A percentile compares a stretch with the other conserved stretches of the same genome.
phyloP scores from a whole-genome alignment of 2,113 vertebrate genomes.

The Oncorhynchus tshawytscha region DNA sequence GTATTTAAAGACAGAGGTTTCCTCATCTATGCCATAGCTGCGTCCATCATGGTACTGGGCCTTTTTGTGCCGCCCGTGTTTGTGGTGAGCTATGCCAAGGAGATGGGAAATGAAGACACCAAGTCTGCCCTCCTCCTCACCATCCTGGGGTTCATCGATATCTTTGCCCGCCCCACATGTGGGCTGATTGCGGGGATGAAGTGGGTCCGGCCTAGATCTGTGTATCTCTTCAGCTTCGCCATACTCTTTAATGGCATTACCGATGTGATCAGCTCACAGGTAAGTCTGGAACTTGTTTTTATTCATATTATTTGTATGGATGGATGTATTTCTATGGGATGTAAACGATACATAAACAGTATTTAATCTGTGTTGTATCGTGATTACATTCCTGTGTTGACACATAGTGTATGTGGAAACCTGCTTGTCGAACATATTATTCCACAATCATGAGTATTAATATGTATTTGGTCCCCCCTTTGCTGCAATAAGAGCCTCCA shows the following conservation, averaged over 20 bases:
- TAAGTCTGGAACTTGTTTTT: conserved; percentile 5
- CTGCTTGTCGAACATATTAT: too few relatives aligned
- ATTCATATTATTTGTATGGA: not conserved
- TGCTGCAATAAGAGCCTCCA: too few relatives aligned
- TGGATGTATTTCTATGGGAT: not conserved
- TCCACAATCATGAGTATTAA: too few relatives aligned
- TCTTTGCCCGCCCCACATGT: conserved; percentile 87
- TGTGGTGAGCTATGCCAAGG: conserved; percentile 92
- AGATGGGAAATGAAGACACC: conserved; percentile 83
- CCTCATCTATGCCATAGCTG: conserved; percentile 84
- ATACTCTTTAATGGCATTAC: conserved; percentile 92
- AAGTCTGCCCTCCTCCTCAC: conserved; percentile 87
- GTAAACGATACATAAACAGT: too few relatives aligned
- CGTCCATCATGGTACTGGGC: conserved; percentile 93
- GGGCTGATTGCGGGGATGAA: conserved; percentile 84
- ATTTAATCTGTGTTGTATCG: too few relatives aligned
- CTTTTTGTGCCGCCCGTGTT: conserved; percentile 95
- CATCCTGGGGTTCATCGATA: conserved; percentile 90
- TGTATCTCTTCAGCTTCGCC: conserved; percentile 92
- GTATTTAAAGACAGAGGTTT: conserved; percentile 90
- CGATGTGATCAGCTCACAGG: conserved; percentile 85
- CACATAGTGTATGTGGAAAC: too few relatives aligned
- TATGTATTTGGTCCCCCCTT: too few relatives aligned
- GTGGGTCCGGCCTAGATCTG: conserved; percentile 86
- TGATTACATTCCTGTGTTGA: too few relatives aligned